Conservation (phyloP, 2,888 invertebrate species). For the Chalcosyrphus nemorum region DNA sequence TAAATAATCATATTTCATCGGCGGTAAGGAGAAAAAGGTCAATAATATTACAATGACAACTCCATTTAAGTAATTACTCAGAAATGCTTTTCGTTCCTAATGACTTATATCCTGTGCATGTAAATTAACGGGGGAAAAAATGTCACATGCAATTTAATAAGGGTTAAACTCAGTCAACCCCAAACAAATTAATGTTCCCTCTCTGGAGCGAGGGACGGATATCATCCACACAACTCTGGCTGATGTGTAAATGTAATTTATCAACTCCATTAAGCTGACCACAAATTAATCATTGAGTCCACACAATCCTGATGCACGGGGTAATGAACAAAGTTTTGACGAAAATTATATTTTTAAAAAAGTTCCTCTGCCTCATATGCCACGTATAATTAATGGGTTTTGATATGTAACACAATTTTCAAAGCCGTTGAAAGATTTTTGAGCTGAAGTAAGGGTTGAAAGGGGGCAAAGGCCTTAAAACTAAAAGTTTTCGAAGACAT, state of each 20-base stretch:
- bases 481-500: too few relatives aligned
- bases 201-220: constrained; percentile 20
- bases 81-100: constrained; percentile 19
- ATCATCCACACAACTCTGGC: constrained; percentile 10
- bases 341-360: neutral
- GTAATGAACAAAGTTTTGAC: constrained; percentile 3
- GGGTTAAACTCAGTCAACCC: constrained; percentile 64
- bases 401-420: neutral
- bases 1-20: neutral
- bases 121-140: constrained; percentile 61
- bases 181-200: constrained; percentile 62
- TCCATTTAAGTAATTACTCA: constrained; percentile 47
- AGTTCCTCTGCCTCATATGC: neutral
- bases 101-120: constrained; percentile 35
- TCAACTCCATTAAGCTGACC: constrained; percentile 62
- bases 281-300: constrained; percentile 49
- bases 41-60: constrained; percentile 37
- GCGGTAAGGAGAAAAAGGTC: neutral
- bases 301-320: neutral
- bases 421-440: too few relatives aligned
- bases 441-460: too few relatives aligned
- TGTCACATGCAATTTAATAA: constrained; percentile 66
- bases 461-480: too few relatives aligned
- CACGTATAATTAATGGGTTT: neutral
- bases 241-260: constrained; percentile 56